Percentiles rank a stretch among this genome's conserved stretches.
Conservation (phyloP, 2,113 vertebrate genomes). For the Notechis scutatus region DNA sequence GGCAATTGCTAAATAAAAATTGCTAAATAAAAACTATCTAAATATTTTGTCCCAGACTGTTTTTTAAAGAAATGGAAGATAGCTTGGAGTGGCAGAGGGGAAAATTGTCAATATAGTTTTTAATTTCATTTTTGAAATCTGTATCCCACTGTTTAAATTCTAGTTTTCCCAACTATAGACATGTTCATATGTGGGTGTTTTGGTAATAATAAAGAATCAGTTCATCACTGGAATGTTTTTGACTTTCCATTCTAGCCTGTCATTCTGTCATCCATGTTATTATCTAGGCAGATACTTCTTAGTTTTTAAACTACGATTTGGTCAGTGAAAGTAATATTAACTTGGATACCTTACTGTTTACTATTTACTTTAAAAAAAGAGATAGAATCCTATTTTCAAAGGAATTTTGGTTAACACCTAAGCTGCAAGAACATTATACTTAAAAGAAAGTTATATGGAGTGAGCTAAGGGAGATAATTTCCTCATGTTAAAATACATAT, state of each 20-base stretch:
- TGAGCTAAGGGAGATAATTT: neutral
- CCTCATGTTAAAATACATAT: neutral
- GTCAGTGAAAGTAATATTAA: neutral
- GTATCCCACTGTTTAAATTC: neutral
- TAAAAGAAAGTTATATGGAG: neutral
- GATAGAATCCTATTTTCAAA: neutral
- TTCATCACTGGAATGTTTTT: neutral
- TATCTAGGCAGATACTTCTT: neutral
- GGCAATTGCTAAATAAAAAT: neutral
- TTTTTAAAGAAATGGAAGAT: neutral
- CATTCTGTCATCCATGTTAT: neutral
- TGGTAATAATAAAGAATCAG: neutral
- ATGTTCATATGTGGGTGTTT: neutral
- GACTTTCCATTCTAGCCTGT: neutral
- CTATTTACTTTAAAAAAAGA: neutral
- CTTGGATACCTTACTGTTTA: neutral
- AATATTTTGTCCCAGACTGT: neutral
- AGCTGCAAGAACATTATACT: neutral
- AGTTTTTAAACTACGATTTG: neutral
- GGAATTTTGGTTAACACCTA: neutral
- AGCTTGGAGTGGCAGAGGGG: neutral
- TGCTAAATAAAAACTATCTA: neutral
- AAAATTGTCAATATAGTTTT: neutral
- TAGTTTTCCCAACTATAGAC: neutral
- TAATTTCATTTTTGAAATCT: neutral